Base-by-base conservation (phyloP, 2,113 vertebrate species). In the Ranitomeya variabilis region DNA sequence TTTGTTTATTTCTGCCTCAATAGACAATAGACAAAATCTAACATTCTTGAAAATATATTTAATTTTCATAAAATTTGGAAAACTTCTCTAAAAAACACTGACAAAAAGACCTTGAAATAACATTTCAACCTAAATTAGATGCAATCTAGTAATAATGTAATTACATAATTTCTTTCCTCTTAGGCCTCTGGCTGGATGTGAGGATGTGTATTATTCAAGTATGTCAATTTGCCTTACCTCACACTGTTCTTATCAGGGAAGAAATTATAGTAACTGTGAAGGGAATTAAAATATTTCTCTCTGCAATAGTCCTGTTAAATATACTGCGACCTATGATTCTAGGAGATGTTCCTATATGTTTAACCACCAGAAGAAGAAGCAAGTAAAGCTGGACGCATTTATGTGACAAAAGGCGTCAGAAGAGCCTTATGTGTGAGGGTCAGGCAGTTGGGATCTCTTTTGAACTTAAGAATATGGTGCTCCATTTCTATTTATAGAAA, bases 131-230 rank as follows among this genome's bases (percentile, higher is more conserved):
- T 83, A 66, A 83, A 83, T 83, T 66, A 83, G 80, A 64, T 66
- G 80, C 80, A 83, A 83, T 83, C 60, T 66, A n/a, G 80, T 83
- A 83, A 83, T 83, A 83, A 83, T 83, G 80, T 83, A 83, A 83
- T 83, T 83, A 83, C 66, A 60, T 83, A 31, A 66, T 83, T 83
- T 83, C 80, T 83, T 83, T 83, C 59, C 80, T 83, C 31, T 37
- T 51, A 83, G 80, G 59, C 80, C 60, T 83, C 80, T 66, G 15
- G 80, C 80, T 83, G 80, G 26, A 64, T 66, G 80, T 13, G 80
- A 83, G 80, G 80, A 83, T 51, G 80, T 19, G 60, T 66, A 62
- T 83, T 83, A 64, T 83, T 83, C 59, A 45, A 66, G 31, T 83
- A 83, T 51, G 80, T 64, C 80, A 66, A 66, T 83, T 66, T 83